Base-by-base conservation (phyloP, 2,797 vertebrate species). In the Pipistrellus kuhlii region DNA sequence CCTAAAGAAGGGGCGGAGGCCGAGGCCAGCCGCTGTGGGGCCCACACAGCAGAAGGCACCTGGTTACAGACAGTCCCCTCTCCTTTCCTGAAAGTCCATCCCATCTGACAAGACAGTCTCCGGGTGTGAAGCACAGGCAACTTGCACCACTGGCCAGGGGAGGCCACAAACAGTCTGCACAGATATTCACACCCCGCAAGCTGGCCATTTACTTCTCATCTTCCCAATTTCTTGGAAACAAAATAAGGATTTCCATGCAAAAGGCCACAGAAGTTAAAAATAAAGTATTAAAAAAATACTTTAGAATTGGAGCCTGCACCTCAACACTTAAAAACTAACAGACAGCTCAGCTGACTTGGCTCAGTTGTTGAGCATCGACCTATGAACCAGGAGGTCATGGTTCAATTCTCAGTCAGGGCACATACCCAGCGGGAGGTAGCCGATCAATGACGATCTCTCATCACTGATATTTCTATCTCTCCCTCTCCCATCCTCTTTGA, bases 191-290 rank as follows among this genome's bases (percentile, higher is more conserved):
- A 5, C 30, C 12, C n/a, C 44, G 23, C 38, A 38, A 48, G 12
- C 0, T 20, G n/a, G 13, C 59, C 46, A 17, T 23, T 48, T 35
- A 35, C 15, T 46, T 59, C 62, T 84, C 23, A 44, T 38, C 18
- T 38, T 69, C 51, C 41, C 73, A n/a, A 75, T 59, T 94, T 85
- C 62, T 71, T 90, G 17, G 59, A 73, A 81, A 53, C 85, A 30
- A 92, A 95, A 72, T 25, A 85, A 82, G n/a, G 30, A 80, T n/a
- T 93, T 84, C 62, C 51, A 69, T 17, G 69, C 53, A 55, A 71
- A 44, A 85, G 75, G 12, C 21, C 41, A 53, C 4, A 53, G 44
- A 90, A 76, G n/a, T 78, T 30, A 91, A 59, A 90, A 80, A 80
- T 13, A 59, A 75, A 89, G 18, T 20, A 69, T 68, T 89, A 44